phyloP scores from a whole-genome alignment of 2,888 invertebrate species.

The Schizotus pectinicornis region DNA sequence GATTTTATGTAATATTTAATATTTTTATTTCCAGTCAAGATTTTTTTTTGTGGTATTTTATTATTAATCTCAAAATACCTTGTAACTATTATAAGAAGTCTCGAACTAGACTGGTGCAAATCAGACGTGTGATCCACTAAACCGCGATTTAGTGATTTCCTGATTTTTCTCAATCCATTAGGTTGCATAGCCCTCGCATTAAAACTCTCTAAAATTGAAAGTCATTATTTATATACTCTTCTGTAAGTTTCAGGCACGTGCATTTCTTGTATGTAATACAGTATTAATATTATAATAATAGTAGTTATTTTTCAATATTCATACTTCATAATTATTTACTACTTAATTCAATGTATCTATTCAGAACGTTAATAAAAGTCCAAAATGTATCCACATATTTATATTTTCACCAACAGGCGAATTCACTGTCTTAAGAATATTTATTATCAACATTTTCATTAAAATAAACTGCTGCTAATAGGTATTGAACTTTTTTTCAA shows the following conservation, averaged over 20 bases:
- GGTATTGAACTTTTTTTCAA: too few relatives aligned
- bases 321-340: too few relatives aligned
- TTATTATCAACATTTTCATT: too few relatives aligned
- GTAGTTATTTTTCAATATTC: constrained; percentile 28
- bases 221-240: constrained; percentile 64
- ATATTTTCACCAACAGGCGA: too few relatives aligned
- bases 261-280: constrained; percentile 92
- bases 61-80: constrained; percentile 40
- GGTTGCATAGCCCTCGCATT: constrained; percentile 44
- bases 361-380: too few relatives aligned
- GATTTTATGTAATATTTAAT: constrained; percentile 47
- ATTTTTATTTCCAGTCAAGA: constrained; percentile 36
- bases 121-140: constrained; percentile 37
- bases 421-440: too few relatives aligned
- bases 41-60: constrained; percentile 36
- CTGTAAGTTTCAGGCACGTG: constrained; percentile 89
- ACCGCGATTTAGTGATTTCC: constrained; percentile 14
- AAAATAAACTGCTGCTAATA: too few relatives aligned
- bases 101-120: constrained; percentile 40
- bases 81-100: constrained; percentile 36
- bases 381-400: too few relatives aligned
- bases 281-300: constrained; percentile 75
- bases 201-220: constrained; percentile 45
- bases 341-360: too few relatives aligned
- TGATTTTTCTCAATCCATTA: constrained; percentile 31